A percentile compares a stretch with the other conserved stretches of the same genome.
phyloP scores from a whole-genome alignment of 2,797 vertebrate genomes.

The Falco cherrug region DNA sequence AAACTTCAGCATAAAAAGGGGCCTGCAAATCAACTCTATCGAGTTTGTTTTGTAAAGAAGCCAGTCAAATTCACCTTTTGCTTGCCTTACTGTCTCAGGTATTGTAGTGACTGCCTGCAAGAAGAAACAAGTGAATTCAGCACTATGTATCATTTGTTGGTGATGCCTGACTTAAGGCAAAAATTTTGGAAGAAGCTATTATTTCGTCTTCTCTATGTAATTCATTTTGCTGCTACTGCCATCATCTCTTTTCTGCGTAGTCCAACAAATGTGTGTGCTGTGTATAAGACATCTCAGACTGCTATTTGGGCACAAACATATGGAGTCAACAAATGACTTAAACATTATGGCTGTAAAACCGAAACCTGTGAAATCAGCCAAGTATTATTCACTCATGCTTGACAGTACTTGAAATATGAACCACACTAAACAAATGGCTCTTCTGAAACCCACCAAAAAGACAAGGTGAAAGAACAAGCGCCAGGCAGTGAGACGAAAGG shows the following conservation, averaged over 20 bases:
- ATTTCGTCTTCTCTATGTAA: not conserved
- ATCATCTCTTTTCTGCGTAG: not conserved
- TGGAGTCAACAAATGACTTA: not conserved
- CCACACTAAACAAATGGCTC: not conserved
- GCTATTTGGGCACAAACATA: not conserved
- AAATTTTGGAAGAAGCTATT: not conserved
- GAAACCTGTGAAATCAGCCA: constrained; percentile 1
- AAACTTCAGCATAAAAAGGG: not conserved
- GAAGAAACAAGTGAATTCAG: not conserved
- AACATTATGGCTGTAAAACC: not conserved
- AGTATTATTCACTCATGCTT: not conserved
- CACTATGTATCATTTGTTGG: not conserved
- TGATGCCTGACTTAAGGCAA: not conserved
- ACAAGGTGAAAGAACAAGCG: not conserved
- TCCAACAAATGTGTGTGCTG: not conserved
- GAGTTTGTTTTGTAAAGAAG: not conserved
- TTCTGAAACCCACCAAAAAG: not conserved
- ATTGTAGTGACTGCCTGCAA: not conserved
- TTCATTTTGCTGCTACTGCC: not conserved
- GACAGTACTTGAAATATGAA: not conserved
- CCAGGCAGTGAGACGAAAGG: not conserved
- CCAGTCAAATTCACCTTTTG: not conserved
- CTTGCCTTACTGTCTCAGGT: accelerated
- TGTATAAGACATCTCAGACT: not conserved
- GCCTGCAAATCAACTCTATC: not conserved